Percentiles rank a stretch among this genome's conserved stretches.
Evolutionary conservation across 2,113 vertebrate genomes (phyloP).

Genomic region (Amphilophus citrinellus): DNA sequence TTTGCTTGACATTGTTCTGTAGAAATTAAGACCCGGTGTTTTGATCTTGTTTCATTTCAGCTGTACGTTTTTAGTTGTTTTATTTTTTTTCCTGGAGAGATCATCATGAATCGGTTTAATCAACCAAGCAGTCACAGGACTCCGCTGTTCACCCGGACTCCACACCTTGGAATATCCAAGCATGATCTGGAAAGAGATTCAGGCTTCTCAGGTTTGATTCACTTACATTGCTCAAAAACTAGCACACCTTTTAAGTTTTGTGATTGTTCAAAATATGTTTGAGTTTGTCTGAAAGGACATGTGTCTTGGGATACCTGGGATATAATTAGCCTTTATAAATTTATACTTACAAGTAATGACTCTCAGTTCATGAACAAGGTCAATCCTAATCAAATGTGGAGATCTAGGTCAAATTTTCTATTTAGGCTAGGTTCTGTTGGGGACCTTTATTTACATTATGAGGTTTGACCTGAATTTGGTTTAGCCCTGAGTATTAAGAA

Average conservation of each 20-base stretch:
- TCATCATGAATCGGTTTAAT: slow-evolving; percentile 57
- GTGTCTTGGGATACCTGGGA: not conserved
- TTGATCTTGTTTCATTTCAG: not conserved
- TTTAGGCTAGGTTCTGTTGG: slow-evolving; percentile 23
- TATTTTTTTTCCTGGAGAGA: not conserved
- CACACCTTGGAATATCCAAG: slow-evolving; percentile 55
- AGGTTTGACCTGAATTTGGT: slow-evolving; percentile 50
- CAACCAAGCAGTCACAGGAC: slow-evolving; percentile 50
- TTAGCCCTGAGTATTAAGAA: slow-evolving; percentile 19
- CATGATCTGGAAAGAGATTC: slow-evolving; percentile 89
- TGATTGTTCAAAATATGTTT: not conserved
- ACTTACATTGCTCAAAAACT: not conserved
- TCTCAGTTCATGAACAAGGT: slow-evolving; percentile 14
- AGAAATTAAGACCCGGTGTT: not conserved
- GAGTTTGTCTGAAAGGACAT: not conserved
- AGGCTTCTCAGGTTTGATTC: slow-evolving; percentile 88
- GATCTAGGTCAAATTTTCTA: slow-evolving; percentile 61
- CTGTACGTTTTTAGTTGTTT: not conserved
- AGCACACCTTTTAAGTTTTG: not conserved
- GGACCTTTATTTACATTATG: slow-evolving; percentile 30
- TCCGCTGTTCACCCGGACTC: slow-evolving; percentile 48
- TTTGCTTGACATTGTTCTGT: not conserved
- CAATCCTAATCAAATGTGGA: slow-evolving; percentile 35
- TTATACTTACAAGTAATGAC: not conserved
- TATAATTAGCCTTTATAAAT: not conserved